phyloP scores from a whole-genome alignment of 2,888 invertebrate genomes.

The Galeopsomyia nigrocyanea region DNA sequence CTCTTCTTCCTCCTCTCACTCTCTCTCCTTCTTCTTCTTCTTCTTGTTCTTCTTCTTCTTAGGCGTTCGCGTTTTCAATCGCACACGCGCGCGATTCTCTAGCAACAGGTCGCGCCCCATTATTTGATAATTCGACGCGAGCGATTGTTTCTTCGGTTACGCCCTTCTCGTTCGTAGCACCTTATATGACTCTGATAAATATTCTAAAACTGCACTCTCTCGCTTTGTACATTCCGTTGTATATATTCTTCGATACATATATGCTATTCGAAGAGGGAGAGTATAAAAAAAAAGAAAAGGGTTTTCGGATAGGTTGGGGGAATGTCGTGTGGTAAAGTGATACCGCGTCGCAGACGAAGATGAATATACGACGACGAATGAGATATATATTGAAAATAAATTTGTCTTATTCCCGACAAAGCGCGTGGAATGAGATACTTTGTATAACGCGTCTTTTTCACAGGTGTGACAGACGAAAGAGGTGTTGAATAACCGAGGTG shows the following conservation, averaged over 20 bases:
- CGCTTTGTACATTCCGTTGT: background rate
- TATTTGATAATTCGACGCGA: conserved; percentile 41
- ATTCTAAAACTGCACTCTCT: background rate
- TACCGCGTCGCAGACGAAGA: too few relatives aligned
- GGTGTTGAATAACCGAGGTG: too few relatives aligned
- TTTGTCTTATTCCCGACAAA: too few relatives aligned
- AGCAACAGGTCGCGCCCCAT: conserved; percentile 52
- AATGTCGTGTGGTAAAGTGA: too few relatives aligned
- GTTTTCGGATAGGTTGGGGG: too few relatives aligned
- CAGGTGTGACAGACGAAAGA: too few relatives aligned
- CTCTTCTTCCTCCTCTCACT: conserved; percentile 14
- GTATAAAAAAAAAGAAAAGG: too few relatives aligned
- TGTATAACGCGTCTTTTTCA: too few relatives aligned
- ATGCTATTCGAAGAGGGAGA: too few relatives aligned
- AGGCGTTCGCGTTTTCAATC: conserved; percentile 48
- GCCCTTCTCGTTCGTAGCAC: background rate
- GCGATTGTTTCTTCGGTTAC: conserved; percentile 35
- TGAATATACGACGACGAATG: conserved; percentile 15
- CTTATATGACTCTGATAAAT: background rate
- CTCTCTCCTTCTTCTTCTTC: conserved; percentile 11
- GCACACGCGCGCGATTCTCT: conserved; percentile 49
- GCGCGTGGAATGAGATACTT: too few relatives aligned
- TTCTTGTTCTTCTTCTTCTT: conserved; percentile 23
- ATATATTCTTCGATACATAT: too few relatives aligned
- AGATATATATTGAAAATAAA: background rate